Base-by-base conservation (phyloP, 2,888 invertebrate species). In the Glyphotaelius pellucidus region DNA sequence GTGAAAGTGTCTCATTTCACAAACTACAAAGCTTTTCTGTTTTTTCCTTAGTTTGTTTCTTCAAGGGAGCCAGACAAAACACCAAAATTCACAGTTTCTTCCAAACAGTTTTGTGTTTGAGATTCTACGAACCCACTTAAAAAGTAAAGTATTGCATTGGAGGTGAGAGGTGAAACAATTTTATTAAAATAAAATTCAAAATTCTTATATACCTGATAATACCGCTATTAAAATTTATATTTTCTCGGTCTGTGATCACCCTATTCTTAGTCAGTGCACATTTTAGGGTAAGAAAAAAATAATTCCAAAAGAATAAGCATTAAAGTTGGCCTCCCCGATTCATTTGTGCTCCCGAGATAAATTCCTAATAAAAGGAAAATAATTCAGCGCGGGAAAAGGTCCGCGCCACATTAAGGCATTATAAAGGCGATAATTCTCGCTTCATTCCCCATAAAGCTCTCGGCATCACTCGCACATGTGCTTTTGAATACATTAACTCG, bases 401-500 rank as follows among this genome's bases (percentile, higher is more conserved):
- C 30, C n/a, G 32, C 32, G 32, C 38, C 32, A 88, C 47, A 52
- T 88, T 52, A 32, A 88, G 31, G 88, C 88, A 88, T 86, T 42
- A 42, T 42, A 42, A 86, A 30, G 42, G 86, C 86, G 67, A 88
- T 88, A 88, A 88, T 67, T 67, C 67, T 67, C 67, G 88, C 67
- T 88, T 88, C 67, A 88, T 67, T 88, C 67, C 88, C 32, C 88
- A 67, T 88, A 88, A 88, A 88, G 35, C 67, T 67, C 31, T 14
- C 30, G 31, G 32, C 67, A 67, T 31, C 67, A 31, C 67, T 67
- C 52, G 67, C 52, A 88, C 67, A 88, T 88, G 67, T 88, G 52
- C 52, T 88, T 52, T 67, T 52, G 88, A 88, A 88, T 88, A 88
- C 88, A 88, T 88, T 86, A 88, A 52, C 31, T 31, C 32, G 31